Evolutionary conservation across 2,888 invertebrate species (phyloP), one percentile per base, ranked within the genome.

Genomic region (Notocelia uddmanniana): DNA sequence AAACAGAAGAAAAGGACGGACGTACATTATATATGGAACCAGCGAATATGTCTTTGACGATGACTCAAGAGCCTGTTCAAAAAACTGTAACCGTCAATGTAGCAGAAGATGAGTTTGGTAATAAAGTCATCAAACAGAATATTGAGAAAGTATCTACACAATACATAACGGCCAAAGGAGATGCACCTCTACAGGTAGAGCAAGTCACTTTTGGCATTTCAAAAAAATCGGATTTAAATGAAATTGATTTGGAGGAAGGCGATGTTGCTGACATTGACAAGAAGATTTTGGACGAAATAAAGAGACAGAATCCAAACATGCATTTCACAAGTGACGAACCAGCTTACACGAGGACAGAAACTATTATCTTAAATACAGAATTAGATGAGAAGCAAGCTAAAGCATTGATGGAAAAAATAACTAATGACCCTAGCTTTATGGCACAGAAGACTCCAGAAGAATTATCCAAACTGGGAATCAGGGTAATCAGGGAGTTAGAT

Each of bases 341-440:
- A 1, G 87, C 92, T 15, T 94, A 88, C 68, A 92, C 92, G 0
- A 90, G 88, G 86, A 93, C 92, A 0, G 94, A 94, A 81, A 93
- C 92, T 0, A 95, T 95, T 63, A 94, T 95, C 69, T 79, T 95
- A 50, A 95, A 95, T 73, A 87, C 89, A 41, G 91, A 94, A 58
- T 84, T 94, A 83, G 87, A 89, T 54, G 94, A 94, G 79, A 85
- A 87, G 64, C 89, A 94, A 83, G 93, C 94, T 5, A 89, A 88
- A 83, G 88, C 85, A 0, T 80, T 94, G 48, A 92, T 94, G 91
- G 87, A 88, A 45, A 93, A 92, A 82, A 79, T 94, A 6, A 89
- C 91, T 75, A 91, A 89, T 19, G 94, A 94, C 78, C 93, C 94
- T 0, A 89, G 78, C 82, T 93, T 93, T 74, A 93, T 93, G 92